These are phyloP conservation scores for Pocillopora meandrina DNA, from an alignment of 92 coral and sea anemone genomes.

Conservation along the genomic window DNA sequence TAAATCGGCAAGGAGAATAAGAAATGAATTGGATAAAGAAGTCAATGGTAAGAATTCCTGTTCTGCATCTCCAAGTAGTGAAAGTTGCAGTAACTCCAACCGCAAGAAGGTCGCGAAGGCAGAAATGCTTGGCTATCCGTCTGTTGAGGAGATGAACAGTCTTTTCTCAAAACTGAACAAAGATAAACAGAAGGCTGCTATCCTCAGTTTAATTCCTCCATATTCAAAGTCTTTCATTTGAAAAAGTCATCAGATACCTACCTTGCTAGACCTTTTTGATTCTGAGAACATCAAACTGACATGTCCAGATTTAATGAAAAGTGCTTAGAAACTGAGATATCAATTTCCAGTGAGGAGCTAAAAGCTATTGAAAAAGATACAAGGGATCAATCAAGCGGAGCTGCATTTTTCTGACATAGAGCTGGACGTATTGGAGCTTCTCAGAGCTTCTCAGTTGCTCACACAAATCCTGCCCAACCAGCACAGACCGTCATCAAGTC, in stretches of 20 bases:
- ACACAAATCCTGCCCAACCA: conserved; percentile 59
- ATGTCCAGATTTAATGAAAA: conserved; percentile 45
- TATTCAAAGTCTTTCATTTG: conserved; percentile 22
- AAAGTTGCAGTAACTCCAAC: neutral
- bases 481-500: conserved; percentile 43
- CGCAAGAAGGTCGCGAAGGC: neutral
- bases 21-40: conserved; percentile 36
- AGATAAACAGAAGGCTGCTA: conserved; percentile 19
- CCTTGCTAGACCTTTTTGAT: conserved; percentile 40
- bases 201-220: conserved; percentile 27
- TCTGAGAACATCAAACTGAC: conserved; percentile 33
- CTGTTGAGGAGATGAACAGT: conserved; percentile 28
- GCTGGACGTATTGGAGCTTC: conserved; percentile 63
- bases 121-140: neutral
- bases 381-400: conserved; percentile 27
- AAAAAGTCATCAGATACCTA: conserved; percentile 33
- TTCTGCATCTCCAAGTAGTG: neutral
- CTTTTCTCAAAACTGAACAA: conserved; percentile 33
- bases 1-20: conserved; percentile 50
- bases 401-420: conserved; percentile 38
- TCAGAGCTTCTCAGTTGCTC: conserved; percentile 37
- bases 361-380: conserved; percentile 46
- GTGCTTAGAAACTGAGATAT: conserved; percentile 31
- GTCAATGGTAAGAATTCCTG: conserved; percentile 22
- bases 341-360: conserved; percentile 31